phyloP scores from a whole-genome alignment of 2,797 vertebrate species.

The Sebastolobus alascanus region DNA sequence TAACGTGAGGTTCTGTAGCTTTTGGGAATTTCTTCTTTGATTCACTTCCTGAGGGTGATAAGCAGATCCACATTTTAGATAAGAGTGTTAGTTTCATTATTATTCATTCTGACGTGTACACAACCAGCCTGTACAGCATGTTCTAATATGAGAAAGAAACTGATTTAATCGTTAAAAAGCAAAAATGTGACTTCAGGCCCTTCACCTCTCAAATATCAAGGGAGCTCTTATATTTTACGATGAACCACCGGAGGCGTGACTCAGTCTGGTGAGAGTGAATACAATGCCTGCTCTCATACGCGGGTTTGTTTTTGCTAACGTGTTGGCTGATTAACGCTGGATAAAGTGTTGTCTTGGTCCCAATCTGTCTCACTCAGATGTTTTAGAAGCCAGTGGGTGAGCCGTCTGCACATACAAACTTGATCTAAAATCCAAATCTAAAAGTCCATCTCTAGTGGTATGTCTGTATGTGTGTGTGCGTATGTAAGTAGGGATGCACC shows the following conservation, averaged over 20 bases:
- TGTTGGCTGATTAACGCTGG: conserved; percentile 41
- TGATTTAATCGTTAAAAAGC: conserved; percentile 17
- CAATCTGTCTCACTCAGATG: conserved; percentile 58
- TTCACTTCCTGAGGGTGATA: not conserved
- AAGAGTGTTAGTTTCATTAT: not conserved
- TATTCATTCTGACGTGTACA: not conserved
- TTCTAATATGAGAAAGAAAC: not conserved
- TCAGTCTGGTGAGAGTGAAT: conserved; percentile 19
- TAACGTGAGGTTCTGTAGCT: not conserved
- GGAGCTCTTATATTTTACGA: conserved; percentile 26
- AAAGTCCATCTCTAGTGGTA: conserved; percentile 4
- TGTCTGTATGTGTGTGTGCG: not conserved
- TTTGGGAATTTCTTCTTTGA: not conserved
- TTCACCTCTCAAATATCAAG: conserved; percentile 25
- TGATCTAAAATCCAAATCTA: conserved; percentile 41
- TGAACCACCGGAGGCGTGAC: conserved; percentile 23
- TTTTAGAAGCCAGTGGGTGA: conserved; percentile 13
- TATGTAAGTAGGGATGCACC: not conserved
- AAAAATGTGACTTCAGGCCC: not conserved
- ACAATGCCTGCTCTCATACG: conserved; percentile 57
- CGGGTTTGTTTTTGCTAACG: conserved; percentile 48
- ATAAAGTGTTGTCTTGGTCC: conserved; percentile 66
- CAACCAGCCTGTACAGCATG: not conserved
- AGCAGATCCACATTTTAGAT: not conserved
- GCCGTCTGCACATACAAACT: conserved; percentile 24